Conservation (phyloP, 2,113 vertebrate genomes). For the Actinemys pallida region DNA sequence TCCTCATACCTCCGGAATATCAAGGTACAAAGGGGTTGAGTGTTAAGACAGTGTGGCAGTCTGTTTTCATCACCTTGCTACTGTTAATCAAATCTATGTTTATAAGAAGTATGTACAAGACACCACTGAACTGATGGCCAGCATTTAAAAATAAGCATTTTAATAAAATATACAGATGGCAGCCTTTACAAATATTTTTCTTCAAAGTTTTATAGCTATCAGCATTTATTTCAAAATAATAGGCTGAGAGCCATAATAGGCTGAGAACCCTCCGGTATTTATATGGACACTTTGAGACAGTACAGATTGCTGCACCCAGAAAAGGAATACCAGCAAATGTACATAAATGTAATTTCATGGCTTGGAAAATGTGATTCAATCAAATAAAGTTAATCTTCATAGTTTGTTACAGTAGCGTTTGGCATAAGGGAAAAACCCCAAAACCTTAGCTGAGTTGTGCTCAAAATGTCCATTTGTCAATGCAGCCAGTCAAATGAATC, state of each 20-base stretch:
- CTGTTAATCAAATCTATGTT: background rate
- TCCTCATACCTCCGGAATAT: background rate
- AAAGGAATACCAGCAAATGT: constrained; percentile 55
- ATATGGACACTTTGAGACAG: constrained; percentile 29
- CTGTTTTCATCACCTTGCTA: background rate
- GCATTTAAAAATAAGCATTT: constrained; percentile 6
- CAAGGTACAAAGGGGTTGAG: background rate
- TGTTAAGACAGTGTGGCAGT: constrained; percentile 35
- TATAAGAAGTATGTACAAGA: constrained; percentile 6
- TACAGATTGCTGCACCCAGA: constrained; percentile 27
- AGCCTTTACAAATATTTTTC: constrained; percentile 42
- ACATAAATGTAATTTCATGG: constrained; percentile 31
- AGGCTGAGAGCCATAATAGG: constrained; percentile 21
- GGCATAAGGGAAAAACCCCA: constrained; percentile 34
- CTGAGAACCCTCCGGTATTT: constrained; percentile 51
- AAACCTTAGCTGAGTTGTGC: constrained; percentile 4
- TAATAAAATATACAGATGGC: constrained; percentile 40
- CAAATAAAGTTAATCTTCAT: constrained; percentile 48
- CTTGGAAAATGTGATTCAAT: constrained; percentile 69
- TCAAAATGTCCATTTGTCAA: constrained; percentile 11
- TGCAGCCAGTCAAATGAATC: background rate
- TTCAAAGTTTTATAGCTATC: constrained; percentile 71
- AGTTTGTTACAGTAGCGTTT: constrained; percentile 61
- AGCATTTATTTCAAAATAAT: constrained; percentile 14
- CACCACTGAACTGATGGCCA: background rate